phyloP scores from a whole-genome alignment of 2,888 invertebrate species.

The Electrophaes corylata region DNA sequence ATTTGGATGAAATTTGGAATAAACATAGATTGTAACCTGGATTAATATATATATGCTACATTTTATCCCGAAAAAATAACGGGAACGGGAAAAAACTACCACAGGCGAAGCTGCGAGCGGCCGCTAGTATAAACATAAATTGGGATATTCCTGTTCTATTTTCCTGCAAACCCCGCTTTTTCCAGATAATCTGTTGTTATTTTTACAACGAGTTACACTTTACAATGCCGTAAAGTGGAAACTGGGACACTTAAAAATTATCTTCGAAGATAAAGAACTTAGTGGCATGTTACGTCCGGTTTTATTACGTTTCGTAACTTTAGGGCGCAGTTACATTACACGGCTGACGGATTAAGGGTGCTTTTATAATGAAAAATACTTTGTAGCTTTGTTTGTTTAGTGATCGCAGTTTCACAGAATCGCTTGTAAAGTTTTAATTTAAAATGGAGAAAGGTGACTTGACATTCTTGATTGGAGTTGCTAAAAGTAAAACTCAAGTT shows the following conservation, averaged over 20 bases:
- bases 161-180: constrained; percentile 1
- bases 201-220: constrained; percentile 55
- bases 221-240: constrained; percentile 56
- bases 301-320: constrained; percentile 49
- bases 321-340: constrained; percentile 34
- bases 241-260: constrained; percentile 60
- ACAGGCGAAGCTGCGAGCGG: no score
- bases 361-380: constrained; percentile 43
- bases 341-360: constrained; percentile 41
- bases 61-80: no score
- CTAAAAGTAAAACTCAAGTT: background rate
- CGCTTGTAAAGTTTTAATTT: constrained; percentile 17
- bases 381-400: constrained; percentile 36
- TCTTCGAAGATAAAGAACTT: constrained; percentile 63
- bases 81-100: no score
- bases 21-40: no score
- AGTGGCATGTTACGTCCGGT: constrained; percentile 56
- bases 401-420: constrained; percentile 10
- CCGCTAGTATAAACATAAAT: no score
- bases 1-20: no score
- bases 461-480: background rate
- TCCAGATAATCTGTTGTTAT: constrained; percentile 27
- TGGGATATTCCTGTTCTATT: no score
- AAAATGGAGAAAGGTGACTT: constrained; percentile 3
- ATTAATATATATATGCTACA: no score